A percentile compares a stretch with the other conserved stretches of the same genome.
Evolutionary conservation across 2,797 vertebrate genomes (phyloP).

Genomic region (Labroides dimidiatus): DNA sequence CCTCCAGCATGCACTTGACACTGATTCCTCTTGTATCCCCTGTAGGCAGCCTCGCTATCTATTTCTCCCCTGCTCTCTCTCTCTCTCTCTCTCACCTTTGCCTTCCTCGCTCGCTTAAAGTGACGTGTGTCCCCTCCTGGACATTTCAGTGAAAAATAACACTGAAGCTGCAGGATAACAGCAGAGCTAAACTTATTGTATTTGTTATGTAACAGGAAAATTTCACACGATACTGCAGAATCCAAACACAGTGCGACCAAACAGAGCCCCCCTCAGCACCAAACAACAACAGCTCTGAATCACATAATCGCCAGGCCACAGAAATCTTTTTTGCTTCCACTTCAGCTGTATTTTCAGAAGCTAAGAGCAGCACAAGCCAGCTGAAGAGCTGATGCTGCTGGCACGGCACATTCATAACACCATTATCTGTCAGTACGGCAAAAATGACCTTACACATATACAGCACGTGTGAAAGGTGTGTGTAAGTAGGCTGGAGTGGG

Average conservation of each 20-base stretch:
- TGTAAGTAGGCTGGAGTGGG: conserved; percentile 1
- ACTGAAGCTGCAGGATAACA: conserved; percentile 6
- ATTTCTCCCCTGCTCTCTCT: conserved; percentile 15
- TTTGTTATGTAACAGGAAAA: conserved; percentile 33
- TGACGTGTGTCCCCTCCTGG: conserved; percentile 22
- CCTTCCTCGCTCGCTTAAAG: conserved; percentile 36
- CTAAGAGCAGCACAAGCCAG: conserved; percentile 50
- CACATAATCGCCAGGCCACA: conserved; percentile 13
- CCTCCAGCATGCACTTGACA: conserved; percentile 45
- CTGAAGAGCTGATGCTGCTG: conserved; percentile 43
- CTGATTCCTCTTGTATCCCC: conserved; percentile 54
- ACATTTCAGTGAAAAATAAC: conserved; percentile 32
- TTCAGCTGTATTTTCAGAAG: conserved; percentile 38
- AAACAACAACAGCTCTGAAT: conserved; percentile 7
- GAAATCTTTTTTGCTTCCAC: conserved; percentile 22
- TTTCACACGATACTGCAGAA: conserved; percentile 19
- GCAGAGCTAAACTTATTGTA: background rate
- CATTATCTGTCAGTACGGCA: conserved; percentile 49
- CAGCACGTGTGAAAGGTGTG: conserved; percentile 32
- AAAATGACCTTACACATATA: conserved; percentile 39
- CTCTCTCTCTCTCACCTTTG: conserved; percentile 47
- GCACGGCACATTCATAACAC: conserved; percentile 50
- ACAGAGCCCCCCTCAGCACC: conserved; percentile 11
- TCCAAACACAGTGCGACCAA: background rate
- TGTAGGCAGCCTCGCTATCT: conserved; percentile 45